Evolutionary conservation across 2,113 vertebrate genomes (phyloP), one percentile per base, ranked within the genome.

Genomic region (Globicephala melas): DNA sequence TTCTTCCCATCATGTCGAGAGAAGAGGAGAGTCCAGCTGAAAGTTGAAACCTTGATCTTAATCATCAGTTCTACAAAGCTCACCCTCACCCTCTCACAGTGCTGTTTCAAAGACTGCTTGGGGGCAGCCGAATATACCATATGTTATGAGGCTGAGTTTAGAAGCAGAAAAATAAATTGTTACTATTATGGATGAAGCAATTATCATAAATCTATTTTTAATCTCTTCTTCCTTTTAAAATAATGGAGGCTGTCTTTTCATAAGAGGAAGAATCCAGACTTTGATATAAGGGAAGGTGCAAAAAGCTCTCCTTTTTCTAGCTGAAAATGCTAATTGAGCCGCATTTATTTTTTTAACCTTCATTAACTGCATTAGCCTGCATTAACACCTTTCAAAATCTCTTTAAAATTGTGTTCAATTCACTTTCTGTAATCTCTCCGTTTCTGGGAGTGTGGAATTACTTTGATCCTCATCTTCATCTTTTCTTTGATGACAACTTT

Each of bases 331-430:
- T 98, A 98, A 98, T 99, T 99, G 98, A 99, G 98, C 98, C 96
- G 98, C 97, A 97, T 86, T 68, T 85, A 81, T 86, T 83, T 86
- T 96, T 97, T 91, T 96, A 85, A 41, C 98, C 98, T 98, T 99
- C 98, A 99, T 98, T 99, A 99, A 98, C 98, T 97, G 94, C 97
- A 97, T 98, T 98, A 99, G 98, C 98, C 96, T 98, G 98, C 98
- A 99, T 99, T 99, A 99, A 98, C 98, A 98, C 98, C 98, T 99
- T 99, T 99, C 99, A 99, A 99, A 99, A 98, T 98, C 98, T 98
- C 98, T 98, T 99, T 98, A 98, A 99, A 98, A 98, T 98, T 98
- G 97, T 98, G 98, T 98, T 97, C 98, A 97, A 98, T 99, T 99
- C 98, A 97, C 97, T 98, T 98, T 97, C 99, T 99, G 99, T 99